These are phyloP conservation scores for Ormyrus pomaceus DNA, from an alignment of 2,888 invertebrate species.

Conservation along the genomic window DNA sequence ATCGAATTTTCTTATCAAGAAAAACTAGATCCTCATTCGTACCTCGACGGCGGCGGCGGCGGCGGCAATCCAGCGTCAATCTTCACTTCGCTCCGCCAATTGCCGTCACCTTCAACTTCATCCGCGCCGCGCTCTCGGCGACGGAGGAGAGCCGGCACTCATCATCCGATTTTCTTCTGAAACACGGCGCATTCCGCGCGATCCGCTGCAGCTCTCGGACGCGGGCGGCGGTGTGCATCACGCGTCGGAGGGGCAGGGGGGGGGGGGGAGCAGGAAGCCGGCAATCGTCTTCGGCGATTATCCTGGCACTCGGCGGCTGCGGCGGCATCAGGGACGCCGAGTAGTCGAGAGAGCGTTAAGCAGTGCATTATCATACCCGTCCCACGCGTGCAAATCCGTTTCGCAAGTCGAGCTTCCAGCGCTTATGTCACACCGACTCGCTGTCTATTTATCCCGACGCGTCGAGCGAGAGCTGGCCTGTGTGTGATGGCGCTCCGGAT, in stretches of 20 bases:
- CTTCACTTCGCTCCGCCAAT: neutral
- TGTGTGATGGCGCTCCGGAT: no score
- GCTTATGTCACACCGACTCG: slow-evolving; percentile 65
- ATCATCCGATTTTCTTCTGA: no score
- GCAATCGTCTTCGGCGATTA: slow-evolving; percentile 75
- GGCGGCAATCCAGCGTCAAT: neutral
- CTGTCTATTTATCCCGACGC: slow-evolving; percentile 20
- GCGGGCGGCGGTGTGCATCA: neutral
- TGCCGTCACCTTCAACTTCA: slow-evolving; percentile 26
- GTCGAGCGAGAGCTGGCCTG: no score
- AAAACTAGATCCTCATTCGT: no score
- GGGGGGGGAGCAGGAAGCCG: slow-evolving; percentile 70
- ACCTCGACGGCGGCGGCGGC: neutral
- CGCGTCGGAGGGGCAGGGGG: slow-evolving; percentile 3
- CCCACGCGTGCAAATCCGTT: slow-evolving; percentile 75
- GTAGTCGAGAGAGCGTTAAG: slow-evolving; percentile 16
- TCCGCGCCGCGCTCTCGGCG: no score
- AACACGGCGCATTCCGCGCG: no score
- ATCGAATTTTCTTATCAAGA: no score
- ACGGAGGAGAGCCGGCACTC: no score
- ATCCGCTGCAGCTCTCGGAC: no score
- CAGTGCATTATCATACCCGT: slow-evolving; percentile 71
- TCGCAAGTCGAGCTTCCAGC: slow-evolving; percentile 68
- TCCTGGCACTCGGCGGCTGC: slow-evolving; percentile 67
- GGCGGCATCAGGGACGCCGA: slow-evolving; percentile 52